These are phyloP conservation scores for Tetramorium parvispinum DNA, from an alignment of 1,140 invertebrate genomes.

Conservation along the genomic window DNA sequence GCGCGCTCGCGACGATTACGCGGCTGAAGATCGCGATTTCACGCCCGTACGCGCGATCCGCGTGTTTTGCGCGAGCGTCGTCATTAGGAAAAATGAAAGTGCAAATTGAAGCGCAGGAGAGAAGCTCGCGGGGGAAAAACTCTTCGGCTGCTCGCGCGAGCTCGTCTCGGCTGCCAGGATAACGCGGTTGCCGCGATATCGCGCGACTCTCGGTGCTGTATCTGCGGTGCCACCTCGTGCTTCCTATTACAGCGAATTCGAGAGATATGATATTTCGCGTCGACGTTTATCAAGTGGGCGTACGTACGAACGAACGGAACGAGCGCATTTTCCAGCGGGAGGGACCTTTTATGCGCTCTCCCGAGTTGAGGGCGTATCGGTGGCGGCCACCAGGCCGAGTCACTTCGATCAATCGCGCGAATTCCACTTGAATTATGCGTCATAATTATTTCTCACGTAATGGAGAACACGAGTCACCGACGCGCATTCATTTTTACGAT, in stretches of 20 bases:
- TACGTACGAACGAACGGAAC: not conserved
- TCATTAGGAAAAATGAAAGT: constrained; percentile 63
- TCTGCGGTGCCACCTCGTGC: constrained; percentile 5
- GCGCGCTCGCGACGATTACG: constrained; percentile 40
- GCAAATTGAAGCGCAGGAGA: constrained; percentile 33
- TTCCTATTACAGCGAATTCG: constrained; percentile 21
- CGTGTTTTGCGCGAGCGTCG: constrained; percentile 53
- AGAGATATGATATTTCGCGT: constrained; percentile 9
- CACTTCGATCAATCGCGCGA: constrained; percentile 8
- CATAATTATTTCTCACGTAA: constrained; percentile 51
- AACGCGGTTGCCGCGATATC: not conserved
- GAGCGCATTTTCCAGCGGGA: not conserved
- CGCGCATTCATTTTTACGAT: constrained; percentile 25
- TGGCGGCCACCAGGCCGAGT: not conserved
- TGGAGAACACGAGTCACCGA: constrained; percentile 32
- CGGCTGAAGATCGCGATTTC: constrained; percentile 51
- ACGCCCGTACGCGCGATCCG: constrained; percentile 41
- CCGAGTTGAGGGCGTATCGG: not conserved
- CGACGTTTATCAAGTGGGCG: constrained; percentile 66
- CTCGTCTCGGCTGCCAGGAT: not conserved
- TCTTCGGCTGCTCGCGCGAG: not conserved
- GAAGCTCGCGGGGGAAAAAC: not conserved
- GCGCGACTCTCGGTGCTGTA: not conserved
- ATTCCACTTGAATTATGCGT: constrained; percentile 40
- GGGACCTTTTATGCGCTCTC: not conserved